phyloP scores from a whole-genome alignment of 2,888 invertebrate genomes.

The Philonicus albiceps region DNA sequence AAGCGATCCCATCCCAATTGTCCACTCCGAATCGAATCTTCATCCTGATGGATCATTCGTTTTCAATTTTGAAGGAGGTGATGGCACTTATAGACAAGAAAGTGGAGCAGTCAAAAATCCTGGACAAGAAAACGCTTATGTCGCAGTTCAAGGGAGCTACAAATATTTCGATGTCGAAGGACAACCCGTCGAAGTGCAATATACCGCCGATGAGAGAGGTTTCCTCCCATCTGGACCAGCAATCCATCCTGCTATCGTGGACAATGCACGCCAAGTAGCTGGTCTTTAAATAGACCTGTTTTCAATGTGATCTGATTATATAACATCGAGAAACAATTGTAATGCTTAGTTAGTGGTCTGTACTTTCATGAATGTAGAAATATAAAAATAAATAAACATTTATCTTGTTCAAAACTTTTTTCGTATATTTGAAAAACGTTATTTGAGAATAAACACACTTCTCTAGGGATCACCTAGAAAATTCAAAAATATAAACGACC shows the following conservation, averaged over 20 bases:
- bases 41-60: slow-evolving; percentile 56
- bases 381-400: background rate
- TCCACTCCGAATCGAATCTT: slow-evolving; percentile 54
- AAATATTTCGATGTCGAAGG: slow-evolving; percentile 57
- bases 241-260: background rate
- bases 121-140: slow-evolving; percentile 54
- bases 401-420: background rate
- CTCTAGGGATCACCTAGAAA: no score
- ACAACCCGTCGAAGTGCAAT: slow-evolving; percentile 57
- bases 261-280: background rate
- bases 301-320: background rate
- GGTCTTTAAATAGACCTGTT: background rate
- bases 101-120: slow-evolving; percentile 52
- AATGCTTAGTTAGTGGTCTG: background rate
- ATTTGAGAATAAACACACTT: no score
- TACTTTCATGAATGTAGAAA: background rate
- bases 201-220: slow-evolving; percentile 61
- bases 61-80: slow-evolving; percentile 53
- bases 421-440: no score
- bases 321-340: background rate
- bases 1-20: slow-evolving; percentile 52
- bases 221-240: slow-evolving; percentile 55
- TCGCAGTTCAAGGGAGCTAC: slow-evolving; percentile 59
- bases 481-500: no score
- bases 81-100: slow-evolving; percentile 58